These are phyloP conservation scores for Chloropsis hardwickii DNA, from an alignment of 2,113 vertebrate species.

Conservation along the genomic window DNA sequence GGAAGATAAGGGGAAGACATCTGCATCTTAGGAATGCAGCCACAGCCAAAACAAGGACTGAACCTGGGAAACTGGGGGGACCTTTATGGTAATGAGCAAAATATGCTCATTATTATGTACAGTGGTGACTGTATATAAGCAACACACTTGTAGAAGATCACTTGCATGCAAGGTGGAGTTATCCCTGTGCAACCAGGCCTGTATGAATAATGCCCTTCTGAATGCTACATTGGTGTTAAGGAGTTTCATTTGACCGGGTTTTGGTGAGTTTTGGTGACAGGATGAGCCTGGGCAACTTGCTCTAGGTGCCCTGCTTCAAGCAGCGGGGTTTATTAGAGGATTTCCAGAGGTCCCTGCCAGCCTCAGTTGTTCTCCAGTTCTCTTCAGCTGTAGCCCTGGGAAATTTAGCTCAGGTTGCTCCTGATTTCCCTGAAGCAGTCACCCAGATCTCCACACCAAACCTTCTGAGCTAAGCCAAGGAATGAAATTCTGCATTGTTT, in stretches of 20 bases:
- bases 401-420: not conserved
- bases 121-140: not conserved
- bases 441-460: not conserved
- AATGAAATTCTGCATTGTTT: not conserved
- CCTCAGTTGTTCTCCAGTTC: rapidly evolving
- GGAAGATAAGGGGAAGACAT: not conserved
- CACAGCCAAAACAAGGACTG: not conserved
- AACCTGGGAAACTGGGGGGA: not conserved
- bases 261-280: rapidly evolving
- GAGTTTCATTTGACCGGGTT: not conserved
- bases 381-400: not conserved
- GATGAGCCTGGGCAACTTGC: not conserved
- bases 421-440: not conserved
- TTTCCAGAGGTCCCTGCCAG: not conserved
- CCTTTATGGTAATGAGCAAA: not conserved
- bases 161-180: rapidly evolving
- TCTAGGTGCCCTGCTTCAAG: not conserved
- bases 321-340: not conserved
- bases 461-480: rapidly evolving
- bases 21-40: not conserved
- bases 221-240: not conserved
- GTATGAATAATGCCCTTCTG: not conserved
- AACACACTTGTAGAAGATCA: not conserved
- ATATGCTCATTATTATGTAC: not conserved
- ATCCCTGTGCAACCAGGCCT: not conserved